These are phyloP conservation scores for Atlantisia rogersi DNA, from an alignment of 2,113 vertebrate species.

Conservation along the genomic window DNA sequence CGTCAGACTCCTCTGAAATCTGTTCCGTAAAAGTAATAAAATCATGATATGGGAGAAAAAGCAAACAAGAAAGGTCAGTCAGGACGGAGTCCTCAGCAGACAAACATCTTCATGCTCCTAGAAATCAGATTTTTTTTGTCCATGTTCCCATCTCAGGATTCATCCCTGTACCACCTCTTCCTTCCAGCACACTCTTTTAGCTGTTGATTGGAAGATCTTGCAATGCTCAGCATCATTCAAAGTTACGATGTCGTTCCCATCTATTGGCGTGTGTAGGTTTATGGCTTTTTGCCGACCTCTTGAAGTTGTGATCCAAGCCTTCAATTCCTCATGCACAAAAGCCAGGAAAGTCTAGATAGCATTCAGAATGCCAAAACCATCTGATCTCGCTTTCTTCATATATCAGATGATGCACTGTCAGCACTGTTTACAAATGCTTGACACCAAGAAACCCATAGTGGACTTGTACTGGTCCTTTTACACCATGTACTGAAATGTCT, in stretches of 20 bases:
- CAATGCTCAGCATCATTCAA: neutral
- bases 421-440: neutral
- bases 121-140: neutral
- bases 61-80: neutral
- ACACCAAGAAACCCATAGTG: neutral
- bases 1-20: neutral
- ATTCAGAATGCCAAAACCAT: neutral
- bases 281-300: neutral
- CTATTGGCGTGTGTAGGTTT: constrained; percentile 10
- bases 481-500: neutral
- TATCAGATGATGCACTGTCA: neutral
- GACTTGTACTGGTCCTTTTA: rapidly evolving
- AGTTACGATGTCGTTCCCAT: constrained; percentile 18
- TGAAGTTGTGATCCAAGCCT: neutral
- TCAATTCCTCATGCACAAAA: neutral
- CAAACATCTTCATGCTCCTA: neutral
- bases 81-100: neutral
- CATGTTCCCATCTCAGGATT: neutral
- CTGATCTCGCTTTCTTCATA: neutral
- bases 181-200: neutral
- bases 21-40: neutral
- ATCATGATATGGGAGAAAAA: neutral
- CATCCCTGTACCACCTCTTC: neutral
- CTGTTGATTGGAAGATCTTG: neutral
- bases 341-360: constrained; percentile 3